Conservation (phyloP, 2,113 vertebrate species). For the Elachura formosa region DNA sequence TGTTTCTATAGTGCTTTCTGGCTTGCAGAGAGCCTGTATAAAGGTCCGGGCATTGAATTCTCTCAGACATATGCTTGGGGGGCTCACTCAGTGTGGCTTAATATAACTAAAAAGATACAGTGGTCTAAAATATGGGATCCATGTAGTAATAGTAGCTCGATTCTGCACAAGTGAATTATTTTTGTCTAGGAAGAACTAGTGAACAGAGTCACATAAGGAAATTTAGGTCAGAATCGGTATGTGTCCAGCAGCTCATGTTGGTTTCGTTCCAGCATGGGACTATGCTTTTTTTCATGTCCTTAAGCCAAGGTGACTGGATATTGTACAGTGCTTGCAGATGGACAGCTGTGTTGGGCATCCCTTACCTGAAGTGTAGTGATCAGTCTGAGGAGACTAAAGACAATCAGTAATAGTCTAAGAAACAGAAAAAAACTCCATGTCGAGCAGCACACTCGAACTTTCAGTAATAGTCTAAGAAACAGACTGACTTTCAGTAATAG, state of each 20-base stretch:
- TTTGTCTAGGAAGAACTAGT: background rate
- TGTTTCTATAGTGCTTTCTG: background rate
- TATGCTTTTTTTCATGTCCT: background rate
- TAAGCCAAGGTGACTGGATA: background rate
- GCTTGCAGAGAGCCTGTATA: background rate
- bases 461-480: background rate
- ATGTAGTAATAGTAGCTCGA: background rate
- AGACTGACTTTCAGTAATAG: background rate
- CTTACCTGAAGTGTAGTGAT: background rate
- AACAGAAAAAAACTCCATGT: background rate
- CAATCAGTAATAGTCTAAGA: background rate
- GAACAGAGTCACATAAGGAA: background rate
- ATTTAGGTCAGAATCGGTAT: background rate
- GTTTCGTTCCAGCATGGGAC: background rate
- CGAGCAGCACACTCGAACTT: too few relatives aligned
- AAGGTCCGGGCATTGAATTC: background rate
- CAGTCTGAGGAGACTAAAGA: background rate
- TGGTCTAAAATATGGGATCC: background rate
- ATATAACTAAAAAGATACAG: background rate
- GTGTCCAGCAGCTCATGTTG: background rate
- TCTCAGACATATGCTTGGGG: background rate
- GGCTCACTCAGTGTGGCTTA: background rate
- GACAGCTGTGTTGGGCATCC: background rate
- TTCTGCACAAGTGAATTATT: background rate
- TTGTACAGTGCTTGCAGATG: background rate